Evolutionary conservation across 2,797 vertebrate genomes (phyloP), one percentile per base, ranked within the genome.

Genomic region (Syndactyla subalaris): DNA sequence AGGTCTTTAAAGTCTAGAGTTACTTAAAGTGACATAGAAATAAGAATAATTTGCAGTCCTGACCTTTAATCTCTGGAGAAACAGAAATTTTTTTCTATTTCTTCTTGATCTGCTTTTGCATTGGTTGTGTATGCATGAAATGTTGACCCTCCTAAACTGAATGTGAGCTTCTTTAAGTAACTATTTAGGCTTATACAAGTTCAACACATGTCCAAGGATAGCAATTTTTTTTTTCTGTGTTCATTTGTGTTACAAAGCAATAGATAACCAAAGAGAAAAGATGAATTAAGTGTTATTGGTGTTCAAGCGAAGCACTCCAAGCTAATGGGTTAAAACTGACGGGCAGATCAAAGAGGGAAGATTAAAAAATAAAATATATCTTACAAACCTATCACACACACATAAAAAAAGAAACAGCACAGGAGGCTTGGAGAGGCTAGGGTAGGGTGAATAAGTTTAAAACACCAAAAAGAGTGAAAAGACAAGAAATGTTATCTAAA

Each of bases 1-100:
- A 89, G 63, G 79, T 48, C 65, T 88, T 93, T 49, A 82, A 96
- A 78, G 3, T 51, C 27, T 62, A 6, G 7, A 38, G 6, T 54
- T 85, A 59, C 46, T 78, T 59, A 83, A 95, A 93, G 15, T 61
- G 27, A 93, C 41, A 89, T 14, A 46, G 22, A 89, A 83, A 92
- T 46, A 57, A 76, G 27, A 92, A 92, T 6, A 59, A 95, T 75
- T 92, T 89, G 32, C 20, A 77, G 18, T 83, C 15, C 39, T 14
- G 6, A 88, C 26, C 71, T 97, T 94, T 91, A 88, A 93, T 88
- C 22, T 94, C 51, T 82, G 77, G n/a, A 82, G 38, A 38, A 93
- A 73, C 10, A 49, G 65, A 78, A 29, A 20, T 32, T 10, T 38
- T 57, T n/a, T 9, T 16, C 16, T 3, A 6, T 39, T 24, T 77